Base-by-base conservation (phyloP, 2,797 vertebrate species). In the Tiaroga cobitis region DNA sequence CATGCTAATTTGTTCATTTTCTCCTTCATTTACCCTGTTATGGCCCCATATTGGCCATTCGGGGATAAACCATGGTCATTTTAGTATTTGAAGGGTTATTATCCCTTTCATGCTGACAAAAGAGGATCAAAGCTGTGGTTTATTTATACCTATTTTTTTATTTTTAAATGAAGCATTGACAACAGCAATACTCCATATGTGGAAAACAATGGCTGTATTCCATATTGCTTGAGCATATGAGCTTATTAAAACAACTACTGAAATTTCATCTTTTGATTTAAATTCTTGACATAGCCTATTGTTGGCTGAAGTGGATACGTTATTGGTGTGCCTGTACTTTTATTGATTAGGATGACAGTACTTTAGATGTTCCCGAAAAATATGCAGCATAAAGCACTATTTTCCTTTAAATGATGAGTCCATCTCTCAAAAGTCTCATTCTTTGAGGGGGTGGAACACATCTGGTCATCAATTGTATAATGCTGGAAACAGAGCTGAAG, bases 291-390 rank as follows among this genome's bases (percentile, higher is more conserved):
- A 76, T 75, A 13, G 43, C 3, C 11, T 46, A 19, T 80, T 80
- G 80, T 26, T 76, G 51, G 46, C 61, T 63, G 13, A 89, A 90
- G 67, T 78, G 32, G 73, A 82, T 6, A 26, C 34, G 10, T 69
- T 46, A 56, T 76, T n/a, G 81, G 56, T 90, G 73, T 86, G 63
- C 39, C 74, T 84, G 74, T 83, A 34, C 72, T 78, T 84, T 85
- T 90, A 88, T 91, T 89, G 86, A 89, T 89, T 78, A 70, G 46
- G 51, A 56, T 16, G 54, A 82, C 56, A 80, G 51, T 79, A 51
- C 75, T 72, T 76, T 56, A 88, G 74, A 87, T 88, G 80, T 90
- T 88, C 78, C 77, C 80, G 84, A 87, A 87, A 83, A 34, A 76
- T 63, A 74, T 73, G 59, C 70, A 19, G 29, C 29, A 75, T 82